phyloP scores from a whole-genome alignment of 2,113 vertebrate genomes.

The Aythya baeri region DNA sequence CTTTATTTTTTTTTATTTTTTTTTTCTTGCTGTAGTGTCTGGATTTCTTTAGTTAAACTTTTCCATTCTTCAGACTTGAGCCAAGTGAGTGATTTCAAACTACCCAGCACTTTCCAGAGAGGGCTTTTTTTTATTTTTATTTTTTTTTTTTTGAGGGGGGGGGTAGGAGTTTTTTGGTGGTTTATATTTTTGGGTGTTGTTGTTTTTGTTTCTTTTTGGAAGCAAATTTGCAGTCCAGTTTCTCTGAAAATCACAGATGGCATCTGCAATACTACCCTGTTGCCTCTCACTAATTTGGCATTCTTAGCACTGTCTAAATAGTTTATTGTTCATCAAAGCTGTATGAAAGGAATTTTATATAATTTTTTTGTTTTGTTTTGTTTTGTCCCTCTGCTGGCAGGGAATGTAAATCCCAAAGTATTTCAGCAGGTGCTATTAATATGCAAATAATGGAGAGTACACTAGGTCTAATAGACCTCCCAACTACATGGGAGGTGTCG shows the following conservation, averaged over 20 bases:
- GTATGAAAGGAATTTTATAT: slow-evolving; percentile 69
- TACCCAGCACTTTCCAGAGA: slow-evolving; percentile 46
- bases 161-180: not conserved
- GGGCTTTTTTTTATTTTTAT: not conserved
- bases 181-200: not conserved
- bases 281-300: slow-evolving; percentile 45
- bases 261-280: slow-evolving; percentile 5
- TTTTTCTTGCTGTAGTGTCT: slow-evolving; percentile 30
- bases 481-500: slow-evolving; percentile 81
- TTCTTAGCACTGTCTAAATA: slow-evolving; percentile 44
- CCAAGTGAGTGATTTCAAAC: slow-evolving; percentile 44
- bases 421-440: slow-evolving; percentile 84
- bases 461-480: slow-evolving; percentile 80
- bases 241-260: slow-evolving; percentile 41
- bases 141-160: not conserved
- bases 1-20: not conserved
- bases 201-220: not conserved
- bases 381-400: slow-evolving; percentile 80
- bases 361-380: slow-evolving; percentile 20
- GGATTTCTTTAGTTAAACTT: slow-evolving; percentile 70
- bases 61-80: slow-evolving; percentile 47
- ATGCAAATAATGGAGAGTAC: slow-evolving; percentile 82
- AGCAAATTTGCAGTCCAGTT: slow-evolving; percentile 2
- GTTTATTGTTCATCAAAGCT: slow-evolving; percentile 65
- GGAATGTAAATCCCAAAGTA: slow-evolving; percentile 81